Percentiles rank a stretch among this genome's conserved stretches.
These are phyloP conservation scores for Oxyura jamaicensis DNA, from an alignment of 2,113 vertebrate genomes.

Conservation along the genomic window DNA sequence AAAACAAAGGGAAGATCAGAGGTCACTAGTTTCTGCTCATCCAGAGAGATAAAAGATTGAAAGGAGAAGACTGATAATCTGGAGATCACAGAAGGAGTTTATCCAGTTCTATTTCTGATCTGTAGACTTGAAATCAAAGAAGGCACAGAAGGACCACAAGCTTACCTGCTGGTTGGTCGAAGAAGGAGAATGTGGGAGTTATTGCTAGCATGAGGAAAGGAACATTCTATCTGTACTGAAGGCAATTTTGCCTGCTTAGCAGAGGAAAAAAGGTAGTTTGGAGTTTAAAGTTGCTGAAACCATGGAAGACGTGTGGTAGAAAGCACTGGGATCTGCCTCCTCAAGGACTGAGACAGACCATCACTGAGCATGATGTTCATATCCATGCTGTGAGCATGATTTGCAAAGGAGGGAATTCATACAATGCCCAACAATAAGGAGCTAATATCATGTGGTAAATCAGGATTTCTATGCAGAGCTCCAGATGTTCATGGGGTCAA, in stretches of 20 bases:
- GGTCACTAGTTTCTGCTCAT: background rate
- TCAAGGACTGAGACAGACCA: background rate
- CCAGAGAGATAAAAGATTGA: background rate
- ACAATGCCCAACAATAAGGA: background rate
- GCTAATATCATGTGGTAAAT: background rate
- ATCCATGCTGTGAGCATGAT: background rate
- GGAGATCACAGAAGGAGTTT: background rate
- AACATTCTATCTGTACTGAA: background rate
- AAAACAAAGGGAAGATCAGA: background rate
- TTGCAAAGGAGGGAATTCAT: background rate
- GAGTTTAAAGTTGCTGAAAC: background rate
- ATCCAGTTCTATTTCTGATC: background rate
- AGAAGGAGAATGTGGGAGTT: background rate
- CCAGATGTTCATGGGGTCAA: background rate
- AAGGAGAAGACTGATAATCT: background rate
- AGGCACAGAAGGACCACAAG: background rate
- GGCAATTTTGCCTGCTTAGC: background rate
- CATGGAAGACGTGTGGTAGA: background rate
- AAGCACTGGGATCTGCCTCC: background rate
- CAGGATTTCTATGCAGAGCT: background rate
- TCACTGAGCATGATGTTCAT: background rate
- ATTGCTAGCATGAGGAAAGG: background rate
- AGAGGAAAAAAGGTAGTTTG: background rate
- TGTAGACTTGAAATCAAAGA: background rate
- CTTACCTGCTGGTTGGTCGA: background rate